These are phyloP conservation scores for Lordiphosa collinella DNA, from an alignment of 1,140 invertebrate species.

Conservation along the genomic window DNA sequence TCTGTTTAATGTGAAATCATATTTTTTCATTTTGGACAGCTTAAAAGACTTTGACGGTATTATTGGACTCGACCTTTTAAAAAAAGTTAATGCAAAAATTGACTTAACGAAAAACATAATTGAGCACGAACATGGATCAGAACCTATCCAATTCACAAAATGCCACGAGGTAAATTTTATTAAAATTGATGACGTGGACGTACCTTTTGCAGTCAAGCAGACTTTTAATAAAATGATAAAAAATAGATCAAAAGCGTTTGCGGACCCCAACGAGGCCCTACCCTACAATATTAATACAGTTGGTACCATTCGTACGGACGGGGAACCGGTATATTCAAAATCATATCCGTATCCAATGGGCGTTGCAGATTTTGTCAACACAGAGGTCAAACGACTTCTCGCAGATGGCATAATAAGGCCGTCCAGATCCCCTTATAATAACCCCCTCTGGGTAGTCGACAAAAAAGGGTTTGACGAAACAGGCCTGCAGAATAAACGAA, in stretches of 20 bases:
- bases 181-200: conserved; percentile 1
- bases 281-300: conserved; percentile 6
- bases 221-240: conserved; percentile 5
- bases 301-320: conserved; percentile 1
- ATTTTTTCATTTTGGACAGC: too few relatives aligned
- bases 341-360: not conserved
- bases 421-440: conserved; percentile 3
- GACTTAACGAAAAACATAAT: too few relatives aligned
- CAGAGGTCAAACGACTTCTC: conserved; percentile 9
- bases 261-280: conserved; percentile 2
- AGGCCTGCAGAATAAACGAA: not conserved
- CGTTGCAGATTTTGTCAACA: conserved; percentile 5
- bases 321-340: not conserved
- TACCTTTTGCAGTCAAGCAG: not conserved
- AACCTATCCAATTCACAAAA: too few relatives aligned
- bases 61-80: too few relatives aligned
- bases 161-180: conserved; percentile 7
- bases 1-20: too few relatives aligned
- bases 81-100: too few relatives aligned
- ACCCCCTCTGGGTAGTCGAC: not conserved
- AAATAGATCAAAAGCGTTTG: conserved; percentile 1
- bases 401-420: not conserved
- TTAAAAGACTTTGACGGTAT: too few relatives aligned
- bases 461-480: conserved; percentile 1
- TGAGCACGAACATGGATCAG: too few relatives aligned